A percentile compares a stretch with the other conserved stretches of the same genome.
Evolutionary conservation across 2,888 invertebrate genomes (phyloP).

Genomic region (Lamellibrachia satsuma): DNA sequence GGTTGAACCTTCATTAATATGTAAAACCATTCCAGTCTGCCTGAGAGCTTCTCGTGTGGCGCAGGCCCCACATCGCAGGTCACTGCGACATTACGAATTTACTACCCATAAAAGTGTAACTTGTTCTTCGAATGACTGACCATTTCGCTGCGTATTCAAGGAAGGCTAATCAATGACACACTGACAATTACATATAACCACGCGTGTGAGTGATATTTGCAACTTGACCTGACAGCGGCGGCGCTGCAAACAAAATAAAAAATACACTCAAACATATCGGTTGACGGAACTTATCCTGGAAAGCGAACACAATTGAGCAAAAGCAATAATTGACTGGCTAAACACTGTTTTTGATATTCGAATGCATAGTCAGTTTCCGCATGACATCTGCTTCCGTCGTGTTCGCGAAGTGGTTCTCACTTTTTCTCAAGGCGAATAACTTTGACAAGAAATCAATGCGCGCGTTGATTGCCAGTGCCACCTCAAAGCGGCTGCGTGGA

Average conservation of each 20-base stretch:
- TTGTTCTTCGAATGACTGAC: background rate
- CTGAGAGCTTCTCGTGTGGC: background rate
- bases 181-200: background rate
- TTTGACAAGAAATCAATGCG: slow-evolving; percentile 12
- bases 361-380: background rate
- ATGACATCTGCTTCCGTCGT: background rate
- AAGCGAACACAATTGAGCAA: background rate
- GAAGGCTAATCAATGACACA: background rate
- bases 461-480: background rate
- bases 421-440: background rate
- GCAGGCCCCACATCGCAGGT: background rate
- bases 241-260: background rate
- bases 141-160: background rate
- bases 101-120: background rate
- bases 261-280: background rate
- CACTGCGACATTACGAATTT: background rate
- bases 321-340: background rate
- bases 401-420: background rate
- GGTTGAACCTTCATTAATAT: background rate
- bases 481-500: background rate
- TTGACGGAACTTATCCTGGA: background rate
- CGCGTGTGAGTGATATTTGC: background rate
- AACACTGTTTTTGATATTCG: slow-evolving; percentile 10
- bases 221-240: background rate
- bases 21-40: background rate